Conservation (phyloP, 2,797 vertebrate species). For the Eptatretus atami region DNA sequence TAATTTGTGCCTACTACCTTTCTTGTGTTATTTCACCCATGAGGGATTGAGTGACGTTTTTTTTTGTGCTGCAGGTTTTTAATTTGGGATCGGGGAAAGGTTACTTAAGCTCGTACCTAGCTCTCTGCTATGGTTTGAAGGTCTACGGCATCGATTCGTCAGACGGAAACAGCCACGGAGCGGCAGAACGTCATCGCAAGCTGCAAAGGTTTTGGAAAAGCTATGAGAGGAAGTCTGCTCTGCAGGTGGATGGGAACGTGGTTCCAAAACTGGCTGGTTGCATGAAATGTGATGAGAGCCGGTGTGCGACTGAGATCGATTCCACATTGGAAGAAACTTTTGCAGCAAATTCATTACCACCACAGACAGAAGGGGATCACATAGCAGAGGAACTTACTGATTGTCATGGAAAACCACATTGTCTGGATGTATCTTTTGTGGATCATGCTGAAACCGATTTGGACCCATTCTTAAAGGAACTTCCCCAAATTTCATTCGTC, state of each 20-base stretch:
- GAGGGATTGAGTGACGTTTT: background rate
- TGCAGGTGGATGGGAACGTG: background rate
- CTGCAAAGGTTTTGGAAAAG: constrained; percentile 54
- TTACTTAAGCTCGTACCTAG: constrained; percentile 74
- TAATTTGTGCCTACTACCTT: background rate
- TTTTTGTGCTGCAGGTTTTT: constrained; percentile 27
- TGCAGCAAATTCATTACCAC: background rate
- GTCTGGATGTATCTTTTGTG: constrained; percentile 3
- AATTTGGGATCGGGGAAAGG: constrained; percentile 89
- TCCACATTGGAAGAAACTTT: background rate
- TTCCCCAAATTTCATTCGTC: background rate
- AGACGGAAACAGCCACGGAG: constrained; percentile 45
- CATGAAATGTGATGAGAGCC: background rate
- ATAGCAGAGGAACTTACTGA: background rate
- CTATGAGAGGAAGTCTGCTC: constrained; percentile 21
- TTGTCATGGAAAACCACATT: background rate
- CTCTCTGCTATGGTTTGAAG: constrained; percentile 39
- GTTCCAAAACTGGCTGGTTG: background rate
- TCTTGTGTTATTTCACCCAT: too few species aligned
- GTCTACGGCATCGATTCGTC: constrained; percentile 91
- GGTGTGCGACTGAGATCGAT: too few species aligned
- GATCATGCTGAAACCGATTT: background rate
- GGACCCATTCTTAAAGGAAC: constrained; percentile 3
- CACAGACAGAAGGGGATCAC: background rate
- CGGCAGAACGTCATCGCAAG: constrained; percentile 70